Evolutionary conservation across 2,797 vertebrate species (phyloP), one percentile per base, ranked within the genome.

Genomic region (Mareca penelope): DNA sequence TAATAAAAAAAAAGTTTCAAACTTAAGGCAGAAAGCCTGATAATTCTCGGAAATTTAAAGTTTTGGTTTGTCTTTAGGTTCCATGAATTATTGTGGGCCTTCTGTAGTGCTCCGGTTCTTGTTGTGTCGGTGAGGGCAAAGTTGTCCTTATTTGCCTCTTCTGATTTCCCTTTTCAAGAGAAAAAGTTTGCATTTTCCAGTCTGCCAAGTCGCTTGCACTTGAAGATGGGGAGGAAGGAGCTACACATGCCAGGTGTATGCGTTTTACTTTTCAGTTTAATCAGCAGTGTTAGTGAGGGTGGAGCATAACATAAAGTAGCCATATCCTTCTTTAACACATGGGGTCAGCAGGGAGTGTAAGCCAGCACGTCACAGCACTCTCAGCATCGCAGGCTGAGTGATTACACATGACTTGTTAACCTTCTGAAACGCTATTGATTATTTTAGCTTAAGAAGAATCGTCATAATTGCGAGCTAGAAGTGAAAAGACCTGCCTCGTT

Each of bases 261-360:
- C 0, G 0, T 53, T 72, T 71, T 57, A 13, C 46, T 72, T 91
- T 42, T 31, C 33, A 9, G 52, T 89, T 42, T 83, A 68, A 83
- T 94, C 40, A 46, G 0, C 2, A 9, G 7, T 4, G 11, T n/a
- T 73, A 29, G 24, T 42, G 55, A 91, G 63, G 55, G 55, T 79
- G 80, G 63, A 86, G 42, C 52, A 31, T 24, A 12, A 71, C 46
- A 31, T 24, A 10, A 69, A 85, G 57, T 18, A 70, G 60, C 77
- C 28, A 2, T 89, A 61, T 76, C 40, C 33, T 68, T n/a, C 61
- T 78, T 72, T 89, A 91, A 87, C 84, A 77, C 71, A 13, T 19
- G 93, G 48, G 71, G 88, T 94, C 93, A 94, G 78, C 68, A 75
- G 60, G 93, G 92, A 95, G 71, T 60, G 37, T n/a, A 42, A 86